phyloP scores from a whole-genome alignment of 2,888 invertebrate genomes.

The Anoplius nigerrimus region DNA sequence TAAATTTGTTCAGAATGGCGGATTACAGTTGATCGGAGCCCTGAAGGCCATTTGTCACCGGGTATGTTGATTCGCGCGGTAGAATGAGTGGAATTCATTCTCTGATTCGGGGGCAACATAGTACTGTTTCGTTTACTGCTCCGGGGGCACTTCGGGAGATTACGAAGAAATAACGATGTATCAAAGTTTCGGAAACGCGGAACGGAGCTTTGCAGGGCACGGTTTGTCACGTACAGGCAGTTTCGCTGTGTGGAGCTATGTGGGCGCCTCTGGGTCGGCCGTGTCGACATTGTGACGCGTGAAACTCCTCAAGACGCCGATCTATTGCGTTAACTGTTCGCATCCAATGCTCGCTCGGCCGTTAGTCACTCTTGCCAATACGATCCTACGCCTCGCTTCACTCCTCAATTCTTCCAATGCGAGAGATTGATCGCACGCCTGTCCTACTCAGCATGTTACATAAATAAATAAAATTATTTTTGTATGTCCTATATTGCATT shows the following conservation, averaged over 20 bases:
- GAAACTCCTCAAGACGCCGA: conserved; percentile 18
- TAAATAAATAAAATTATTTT: too few species aligned
- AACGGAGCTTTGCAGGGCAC: neutral
- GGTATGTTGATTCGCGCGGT: too few species aligned
- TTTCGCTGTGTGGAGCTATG: conserved; percentile 9
- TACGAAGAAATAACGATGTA: conserved; percentile 15
- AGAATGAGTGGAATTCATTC: neutral
- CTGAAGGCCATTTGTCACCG: too few species aligned
- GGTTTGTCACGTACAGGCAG: conserved; percentile 12
- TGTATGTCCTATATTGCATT: too few species aligned
- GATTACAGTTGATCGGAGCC: too few species aligned
- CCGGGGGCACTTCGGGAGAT: conserved; percentile 15
- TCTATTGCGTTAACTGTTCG: conserved; percentile 18
- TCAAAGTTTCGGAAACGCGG: conserved; percentile 5
- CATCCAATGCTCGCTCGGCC: conserved; percentile 1
- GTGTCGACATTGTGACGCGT: conserved; percentile 2
- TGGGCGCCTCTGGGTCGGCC: conserved; percentile 2
- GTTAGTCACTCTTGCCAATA: too few species aligned
- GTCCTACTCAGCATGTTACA: too few species aligned
- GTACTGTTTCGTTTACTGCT: neutral
- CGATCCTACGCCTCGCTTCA: too few species aligned
- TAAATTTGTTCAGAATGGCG: too few species aligned
- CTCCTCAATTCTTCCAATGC: too few species aligned
- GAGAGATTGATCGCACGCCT: too few species aligned
- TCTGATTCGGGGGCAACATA: neutral